phyloP scores from a whole-genome alignment of 2,797 vertebrate species.

The Glyptemys insculpta region DNA sequence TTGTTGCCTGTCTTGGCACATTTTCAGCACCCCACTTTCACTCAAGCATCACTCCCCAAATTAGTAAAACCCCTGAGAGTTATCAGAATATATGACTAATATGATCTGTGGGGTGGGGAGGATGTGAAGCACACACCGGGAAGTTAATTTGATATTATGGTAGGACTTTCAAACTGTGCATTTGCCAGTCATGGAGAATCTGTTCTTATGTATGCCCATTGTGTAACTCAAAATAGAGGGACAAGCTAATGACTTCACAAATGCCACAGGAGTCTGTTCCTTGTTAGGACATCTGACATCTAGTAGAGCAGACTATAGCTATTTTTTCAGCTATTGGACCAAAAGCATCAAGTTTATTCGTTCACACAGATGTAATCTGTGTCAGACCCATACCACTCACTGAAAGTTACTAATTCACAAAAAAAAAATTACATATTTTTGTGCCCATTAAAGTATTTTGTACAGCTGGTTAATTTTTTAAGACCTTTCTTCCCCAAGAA shows the following conservation, averaged over 20 bases:
- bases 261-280: not conserved
- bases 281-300: not conserved
- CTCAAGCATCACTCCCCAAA: conserved; percentile 38
- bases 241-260: not conserved
- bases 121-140: not conserved
- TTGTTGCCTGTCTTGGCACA: conserved; percentile 61
- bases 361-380: not conserved
- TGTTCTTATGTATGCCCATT: not conserved
- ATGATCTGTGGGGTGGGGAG: conserved; percentile 18
- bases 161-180: not conserved
- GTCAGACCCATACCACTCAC: conserved; percentile 46
- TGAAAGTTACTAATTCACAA: conserved; percentile 49
- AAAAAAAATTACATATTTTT: conserved; percentile 19
- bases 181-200: not conserved
- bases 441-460: conserved; percentile 54
- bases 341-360: not conserved
- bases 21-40: conserved; percentile 56
- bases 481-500: not conserved
- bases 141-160: not conserved
- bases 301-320: not conserved
- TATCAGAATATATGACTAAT: conserved; percentile 32
- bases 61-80: conserved; percentile 43
- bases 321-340: not conserved
- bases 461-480: conserved; percentile 19
- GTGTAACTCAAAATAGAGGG: not conserved